Evolutionary conservation across 1,140 invertebrate species (phyloP), one percentile per base, ranked within the genome.

Genomic region (Solen grandis): DNA sequence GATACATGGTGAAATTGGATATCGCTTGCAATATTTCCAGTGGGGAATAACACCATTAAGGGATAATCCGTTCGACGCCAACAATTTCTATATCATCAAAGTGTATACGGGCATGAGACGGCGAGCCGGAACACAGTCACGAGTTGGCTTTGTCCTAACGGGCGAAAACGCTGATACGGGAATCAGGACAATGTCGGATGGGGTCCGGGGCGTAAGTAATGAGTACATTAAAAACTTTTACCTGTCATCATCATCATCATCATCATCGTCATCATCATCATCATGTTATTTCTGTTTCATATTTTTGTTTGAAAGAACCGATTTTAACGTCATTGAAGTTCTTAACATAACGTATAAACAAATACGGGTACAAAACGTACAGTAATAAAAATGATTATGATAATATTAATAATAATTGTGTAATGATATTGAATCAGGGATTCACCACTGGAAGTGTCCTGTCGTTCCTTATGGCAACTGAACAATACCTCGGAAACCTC

Each of bases 41-140:
- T 92, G 91, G 91, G 86, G 88, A 19, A 87, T 91, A 2, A 86
- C 87, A n/a, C 88, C 89, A 22, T 82, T 92, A 59, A 80, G 75
- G 33, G 92, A 92, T 81, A 92, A 92, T 80, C 79, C 88, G 31
- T 86, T 88, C 19, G 83, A 84, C 8, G 89, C 92, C 54, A 83
- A 70, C 8, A 88, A 92, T 60, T 89, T 87, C 70, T 92, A 92
- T 84, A 81, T 91, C 29, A 38, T 92, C 8, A 88, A 89, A 19
- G 90, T 92, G 0, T 83, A 89, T 68, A 92, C 92, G 22, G 91
- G 91, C 16, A 82, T 91, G 57, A 76, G 90, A 13, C 84, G 84
- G 62, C 82, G 82, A 8, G 84, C 89, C 8, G 89, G 90, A 1
- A 92, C 91, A 0, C 84, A 75, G n/a, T 91, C 91, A 2, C 85